Percentiles rank a stretch among this genome's conserved stretches.
phyloP scores from a whole-genome alignment of 1,140 invertebrate species.

The Phortica variegata region DNA sequence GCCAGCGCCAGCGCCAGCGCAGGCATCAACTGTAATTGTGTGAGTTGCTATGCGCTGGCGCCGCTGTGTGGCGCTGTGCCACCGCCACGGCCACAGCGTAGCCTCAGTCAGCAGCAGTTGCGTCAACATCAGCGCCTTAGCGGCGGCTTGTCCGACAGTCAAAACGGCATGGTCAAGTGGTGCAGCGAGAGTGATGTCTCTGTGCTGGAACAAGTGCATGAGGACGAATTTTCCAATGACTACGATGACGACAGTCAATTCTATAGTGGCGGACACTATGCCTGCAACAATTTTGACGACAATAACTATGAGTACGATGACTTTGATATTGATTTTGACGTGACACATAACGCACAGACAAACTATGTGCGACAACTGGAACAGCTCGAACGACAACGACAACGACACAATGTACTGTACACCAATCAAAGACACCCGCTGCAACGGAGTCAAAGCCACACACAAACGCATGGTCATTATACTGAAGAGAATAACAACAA shows the following conservation, averaged over 20 bases:
- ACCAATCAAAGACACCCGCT: neutral
- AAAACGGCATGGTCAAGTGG: conserved; percentile 41
- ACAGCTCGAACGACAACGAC: neutral
- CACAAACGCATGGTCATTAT: too few species aligned
- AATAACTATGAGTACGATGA: conserved; percentile 42
- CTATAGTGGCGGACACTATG: neutral
- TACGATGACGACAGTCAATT: conserved; percentile 6
- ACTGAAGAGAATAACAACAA: too few species aligned
- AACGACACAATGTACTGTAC: neutral
- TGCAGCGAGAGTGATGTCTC: conserved; percentile 54
- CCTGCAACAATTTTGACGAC: neutral
- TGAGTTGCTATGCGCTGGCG: conserved; percentile 48
- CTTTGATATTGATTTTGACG: conserved; percentile 44
- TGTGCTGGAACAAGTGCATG: conserved; percentile 40
- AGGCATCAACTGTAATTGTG: conserved; percentile 36
- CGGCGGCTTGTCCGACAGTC: conserved; percentile 29
- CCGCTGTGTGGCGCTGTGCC: conserved; percentile 42
- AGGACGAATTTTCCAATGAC: conserved; percentile 12
- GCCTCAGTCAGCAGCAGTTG: conserved; percentile 48
- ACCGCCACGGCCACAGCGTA: conserved; percentile 41
- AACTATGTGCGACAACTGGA: conserved; percentile 18
- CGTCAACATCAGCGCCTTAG: conserved; percentile 44
- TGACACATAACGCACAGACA: conserved; percentile 19
- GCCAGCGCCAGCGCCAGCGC: conserved; percentile 11
- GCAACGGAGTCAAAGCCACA: too few species aligned